These are phyloP conservation scores for Hydroisotoma schaefferi DNA, from an alignment of 2,888 invertebrate species.

Conservation along the genomic window DNA sequence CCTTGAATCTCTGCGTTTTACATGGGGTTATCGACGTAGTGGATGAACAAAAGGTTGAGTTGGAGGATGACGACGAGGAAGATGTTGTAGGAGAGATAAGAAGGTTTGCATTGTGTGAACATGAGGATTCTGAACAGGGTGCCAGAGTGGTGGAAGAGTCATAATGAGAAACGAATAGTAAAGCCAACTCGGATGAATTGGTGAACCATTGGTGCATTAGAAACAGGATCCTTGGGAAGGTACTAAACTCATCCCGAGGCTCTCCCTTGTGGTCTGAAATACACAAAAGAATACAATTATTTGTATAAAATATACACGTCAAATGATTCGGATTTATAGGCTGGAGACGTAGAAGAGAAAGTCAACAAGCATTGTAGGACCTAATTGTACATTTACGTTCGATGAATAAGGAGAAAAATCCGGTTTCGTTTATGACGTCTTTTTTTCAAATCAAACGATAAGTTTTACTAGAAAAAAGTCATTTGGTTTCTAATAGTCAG, in stretches of 20 bases:
- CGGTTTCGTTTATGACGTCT: too few relatives aligned
- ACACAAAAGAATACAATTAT: neutral
- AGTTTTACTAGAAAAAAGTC: too few relatives aligned
- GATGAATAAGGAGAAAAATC: too few relatives aligned
- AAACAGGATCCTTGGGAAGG: constrained; percentile 54
- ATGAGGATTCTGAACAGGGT: constrained; percentile 25
- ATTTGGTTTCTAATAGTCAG: too few relatives aligned
- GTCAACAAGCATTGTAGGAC: too few relatives aligned
- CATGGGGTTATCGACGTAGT: constrained; percentile 15
- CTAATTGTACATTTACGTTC: too few relatives aligned
- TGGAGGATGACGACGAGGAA: constrained; percentile 4
- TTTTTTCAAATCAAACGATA: too few relatives aligned
- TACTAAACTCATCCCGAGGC: constrained; percentile 49
- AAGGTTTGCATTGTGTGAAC: constrained; percentile 24
- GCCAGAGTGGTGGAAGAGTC: constrained; percentile 26
- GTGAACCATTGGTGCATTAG: constrained; percentile 57
- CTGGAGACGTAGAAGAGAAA: too few relatives aligned
- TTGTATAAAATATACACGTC: too few relatives aligned
- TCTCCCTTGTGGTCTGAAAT: constrained; percentile 47
- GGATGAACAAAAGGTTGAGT: constrained; percentile 1
- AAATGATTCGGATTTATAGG: too few relatives aligned
- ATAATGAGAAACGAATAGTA: constrained; percentile 31
- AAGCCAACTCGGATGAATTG: constrained; percentile 49
- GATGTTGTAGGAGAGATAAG: constrained; percentile 21
- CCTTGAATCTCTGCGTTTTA: constrained; percentile 43